Base-by-base conservation (phyloP, 2,113 vertebrate genomes). In the Callithrix jacchus region DNA sequence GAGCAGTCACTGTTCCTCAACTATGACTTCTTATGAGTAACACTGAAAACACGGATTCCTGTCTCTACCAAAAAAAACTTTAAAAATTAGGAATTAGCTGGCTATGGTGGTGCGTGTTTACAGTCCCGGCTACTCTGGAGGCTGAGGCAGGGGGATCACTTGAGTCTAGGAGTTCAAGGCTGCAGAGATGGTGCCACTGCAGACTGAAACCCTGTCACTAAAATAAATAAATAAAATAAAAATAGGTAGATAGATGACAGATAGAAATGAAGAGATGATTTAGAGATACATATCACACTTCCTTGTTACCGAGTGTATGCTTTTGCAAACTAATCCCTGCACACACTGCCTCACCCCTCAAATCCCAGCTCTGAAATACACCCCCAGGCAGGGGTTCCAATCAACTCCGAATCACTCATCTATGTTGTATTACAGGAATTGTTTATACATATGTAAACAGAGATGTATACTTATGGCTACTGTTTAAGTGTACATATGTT, bases 321-420 rank as follows among this genome's bases (percentile, higher is more conserved):
- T n/a, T 90, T 66, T 18, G 4, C 45, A 47, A 14, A 56, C 3
- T 93, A 8, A 77, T 32, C 27, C 12, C 61, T 32, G 42, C 3
- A 14, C 42, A 8, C 5, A 0, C 6, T 5, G 14, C n/a, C 70
- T 5, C 27, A 0, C 66, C 20, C 14, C 17, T 17, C 35, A 32
- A 13, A 1, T 52, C 61, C 45, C 64, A 32, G 30, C 47, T 21
- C 49, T 68, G 45, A n/a, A 54, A 8, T n/a, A 27, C 16, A 2
- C 1, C 8, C 40, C 6, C 54, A 21, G 45, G 73, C 1, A 4
- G 42, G 52, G 4, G 6, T 20, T 17, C 79, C 17, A 20, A 18
- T 6, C 77, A 6, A 3, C 27, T 27, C 45, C 3, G 23, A 61
- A 7, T 6, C 21, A 35, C 61, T 23, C 13, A 10, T 18, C 35